A percentile compares a stretch with the other conserved stretches of the same genome.
These are phyloP conservation scores for Dascillus cervinus DNA, from an alignment of 2,888 invertebrate genomes.

Conservation along the genomic window DNA sequence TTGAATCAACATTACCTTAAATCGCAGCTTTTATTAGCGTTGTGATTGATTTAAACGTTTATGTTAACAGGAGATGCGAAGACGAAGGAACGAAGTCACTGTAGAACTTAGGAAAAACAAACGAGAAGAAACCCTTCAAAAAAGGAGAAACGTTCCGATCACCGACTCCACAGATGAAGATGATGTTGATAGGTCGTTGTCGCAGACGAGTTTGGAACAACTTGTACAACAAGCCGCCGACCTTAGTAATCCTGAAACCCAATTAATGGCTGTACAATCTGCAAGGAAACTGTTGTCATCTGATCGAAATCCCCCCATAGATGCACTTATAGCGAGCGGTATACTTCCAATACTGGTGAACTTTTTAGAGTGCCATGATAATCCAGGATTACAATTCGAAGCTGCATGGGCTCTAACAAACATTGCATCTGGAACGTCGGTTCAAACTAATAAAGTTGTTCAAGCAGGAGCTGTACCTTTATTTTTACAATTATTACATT, in stretches of 20 bases:
- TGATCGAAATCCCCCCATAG: constrained; percentile 97
- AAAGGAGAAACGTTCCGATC: constrained; percentile 90
- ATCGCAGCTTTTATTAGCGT: neutral
- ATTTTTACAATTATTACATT: constrained; percentile 84
- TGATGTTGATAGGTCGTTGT: constrained; percentile 61
- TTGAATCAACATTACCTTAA: too few relatives aligned
- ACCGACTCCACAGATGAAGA: constrained; percentile 79
- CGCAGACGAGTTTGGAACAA: constrained; percentile 67
- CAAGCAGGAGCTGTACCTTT: constrained; percentile 92
- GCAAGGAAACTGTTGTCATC: constrained; percentile 93
- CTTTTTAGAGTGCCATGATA: constrained; percentile 80
- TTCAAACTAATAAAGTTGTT: constrained; percentile 88
- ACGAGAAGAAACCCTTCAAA: constrained; percentile 92
- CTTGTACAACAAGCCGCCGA: constrained; percentile 83
- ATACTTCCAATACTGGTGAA: constrained; percentile 82
- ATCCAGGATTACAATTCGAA: constrained; percentile 89
- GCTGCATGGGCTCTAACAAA: constrained; percentile 97
- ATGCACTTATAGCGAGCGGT: constrained; percentile 87
- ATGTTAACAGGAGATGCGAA: constrained; percentile 79
- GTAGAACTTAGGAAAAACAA: constrained; percentile 97
- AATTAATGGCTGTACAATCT: constrained; percentile 87
- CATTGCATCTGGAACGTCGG: constrained; percentile 77
- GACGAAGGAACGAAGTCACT: constrained; percentile 92
- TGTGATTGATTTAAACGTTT: neutral
- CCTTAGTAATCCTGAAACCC: constrained; percentile 68